Conservation (phyloP, 2,797 vertebrate genomes). For the Pogoniulus pusillus region DNA sequence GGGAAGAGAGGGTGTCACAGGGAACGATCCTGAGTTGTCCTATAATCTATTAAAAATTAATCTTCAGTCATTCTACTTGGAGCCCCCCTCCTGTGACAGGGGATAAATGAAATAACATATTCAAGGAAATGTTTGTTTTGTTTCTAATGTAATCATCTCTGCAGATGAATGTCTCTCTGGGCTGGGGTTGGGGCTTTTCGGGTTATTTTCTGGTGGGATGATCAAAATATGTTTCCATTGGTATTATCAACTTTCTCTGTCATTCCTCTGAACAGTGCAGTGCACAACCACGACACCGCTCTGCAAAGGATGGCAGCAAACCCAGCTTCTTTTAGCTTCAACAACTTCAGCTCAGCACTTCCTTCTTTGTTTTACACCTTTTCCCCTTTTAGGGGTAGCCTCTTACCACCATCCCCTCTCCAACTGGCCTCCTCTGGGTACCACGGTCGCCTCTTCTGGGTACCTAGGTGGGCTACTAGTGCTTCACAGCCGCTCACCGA, state of each 20-base stretch:
- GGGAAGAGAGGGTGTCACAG: background rate
- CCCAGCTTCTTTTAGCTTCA: background rate
- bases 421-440: background rate
- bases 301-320: background rate
- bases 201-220: background rate
- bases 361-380: conserved; percentile 19
- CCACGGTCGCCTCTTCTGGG: too few relatives aligned
- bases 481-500: background rate
- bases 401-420: background rate
- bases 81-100: conserved; percentile 9
- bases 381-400: background rate
- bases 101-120: conserved; percentile 37
- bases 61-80: background rate
- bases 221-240: conserved; percentile 43
- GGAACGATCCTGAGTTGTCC: fast-evolving
- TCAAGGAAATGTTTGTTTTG: conserved; percentile 57
- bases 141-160: conserved; percentile 59
- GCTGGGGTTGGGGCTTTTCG: background rate
- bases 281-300: background rate
- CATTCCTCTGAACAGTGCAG: conserved; percentile 8
- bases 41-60: conserved; percentile 8
- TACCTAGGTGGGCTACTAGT: background rate
- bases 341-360: conserved; percentile 52
- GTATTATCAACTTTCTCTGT: conserved; percentile 10
- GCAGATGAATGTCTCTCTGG: conserved; percentile 8